These are phyloP conservation scores for Trilocha varians DNA, from an alignment of 2,888 invertebrate species.

Conservation along the genomic window DNA sequence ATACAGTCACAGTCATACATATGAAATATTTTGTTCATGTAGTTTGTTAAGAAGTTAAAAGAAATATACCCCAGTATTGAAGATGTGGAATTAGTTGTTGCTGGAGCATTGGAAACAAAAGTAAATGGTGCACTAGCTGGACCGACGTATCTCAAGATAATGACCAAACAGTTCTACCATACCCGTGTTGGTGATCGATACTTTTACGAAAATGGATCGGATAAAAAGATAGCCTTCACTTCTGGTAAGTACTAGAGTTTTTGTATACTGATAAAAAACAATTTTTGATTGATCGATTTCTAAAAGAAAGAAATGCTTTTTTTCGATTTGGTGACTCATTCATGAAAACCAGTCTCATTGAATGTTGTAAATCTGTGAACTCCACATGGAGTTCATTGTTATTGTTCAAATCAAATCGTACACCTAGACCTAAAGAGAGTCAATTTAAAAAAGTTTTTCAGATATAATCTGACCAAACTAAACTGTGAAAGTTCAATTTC, in stretches of 20 bases:
- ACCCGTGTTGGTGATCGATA: conserved; percentile 84
- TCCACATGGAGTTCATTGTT: too few relatives aligned
- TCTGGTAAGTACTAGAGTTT: conserved; percentile 12
- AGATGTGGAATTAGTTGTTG: conserved; percentile 85
- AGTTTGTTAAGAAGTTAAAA: conserved; percentile 15
- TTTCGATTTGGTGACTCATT: too few relatives aligned
- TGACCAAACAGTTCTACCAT: conserved; percentile 83
- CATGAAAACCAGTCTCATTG: too few relatives aligned
- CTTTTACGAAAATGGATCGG: conserved; percentile 77
- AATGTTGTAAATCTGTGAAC: too few relatives aligned
- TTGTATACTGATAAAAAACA: too few relatives aligned
- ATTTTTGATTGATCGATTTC: too few relatives aligned
- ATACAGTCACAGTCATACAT: not conserved
- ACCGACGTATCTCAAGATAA: conserved; percentile 84
- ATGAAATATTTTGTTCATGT: conserved; percentile 2
- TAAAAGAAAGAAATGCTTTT: too few relatives aligned
- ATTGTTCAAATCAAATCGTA: too few relatives aligned
- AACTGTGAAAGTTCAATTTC: too few relatives aligned
- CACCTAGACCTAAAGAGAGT: too few relatives aligned
- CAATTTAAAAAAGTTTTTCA: too few relatives aligned
- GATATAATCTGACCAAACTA: too few relatives aligned
- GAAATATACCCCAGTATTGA: conserved; percentile 76
- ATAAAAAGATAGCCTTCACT: conserved; percentile 10
- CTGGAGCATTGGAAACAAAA: conserved; percentile 79
- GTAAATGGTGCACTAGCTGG: conserved; percentile 80